Evolutionary conservation across 1,140 invertebrate genomes (phyloP), one percentile per base, ranked within the genome.

Genomic region (Drosophila athabasca): DNA sequence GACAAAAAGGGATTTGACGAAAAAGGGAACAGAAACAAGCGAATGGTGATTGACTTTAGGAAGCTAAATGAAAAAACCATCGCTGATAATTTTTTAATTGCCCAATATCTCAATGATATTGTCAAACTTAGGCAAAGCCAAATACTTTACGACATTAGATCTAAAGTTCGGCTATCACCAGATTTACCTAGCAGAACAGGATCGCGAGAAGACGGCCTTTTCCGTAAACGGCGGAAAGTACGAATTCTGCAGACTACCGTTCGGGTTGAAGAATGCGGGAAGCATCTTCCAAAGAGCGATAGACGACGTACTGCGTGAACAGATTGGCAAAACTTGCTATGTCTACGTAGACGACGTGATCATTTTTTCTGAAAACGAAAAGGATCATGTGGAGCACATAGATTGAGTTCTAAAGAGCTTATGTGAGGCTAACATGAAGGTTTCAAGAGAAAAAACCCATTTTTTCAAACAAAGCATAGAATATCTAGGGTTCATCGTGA

Each of bases 131-230:
- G 68, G 61, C 9, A 54, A 59, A 19, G 53, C 46, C n/a, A 17
- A 52, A 9, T 62, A 29, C n/a, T 69, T 58, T 31, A 49, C 55
- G 4, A 50, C 55, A 2, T 39, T 68, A 1, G 45, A 70, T 19
- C 60, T 59, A n/a, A n/a, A n/a, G n/a, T n/a, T n/a, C n/a, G n/a
- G n/a, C n/a, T n/a, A n/a, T n/a, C n/a, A n/a, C n/a, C n/a, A n/a
- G n/a, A n/a, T n/a, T n/a, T n/a, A 54, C 3, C 62, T 94, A 1
- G 66, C 88, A 19, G 58, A 79, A 54, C 51, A 82, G 5, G 88
- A 92, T 58, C 73, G 54, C 7, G 50, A 76, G 5, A 93, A 93
- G 73, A 93, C 92, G 0, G 92, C 91, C 0, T 93, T 93, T 70
- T 76, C 72, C 0, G 90, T 90, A 26, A 88, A 58, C 80, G 67